These are phyloP conservation scores for Bothrops jararaca DNA, from an alignment of 2,113 vertebrate species.

Conservation along the genomic window DNA sequence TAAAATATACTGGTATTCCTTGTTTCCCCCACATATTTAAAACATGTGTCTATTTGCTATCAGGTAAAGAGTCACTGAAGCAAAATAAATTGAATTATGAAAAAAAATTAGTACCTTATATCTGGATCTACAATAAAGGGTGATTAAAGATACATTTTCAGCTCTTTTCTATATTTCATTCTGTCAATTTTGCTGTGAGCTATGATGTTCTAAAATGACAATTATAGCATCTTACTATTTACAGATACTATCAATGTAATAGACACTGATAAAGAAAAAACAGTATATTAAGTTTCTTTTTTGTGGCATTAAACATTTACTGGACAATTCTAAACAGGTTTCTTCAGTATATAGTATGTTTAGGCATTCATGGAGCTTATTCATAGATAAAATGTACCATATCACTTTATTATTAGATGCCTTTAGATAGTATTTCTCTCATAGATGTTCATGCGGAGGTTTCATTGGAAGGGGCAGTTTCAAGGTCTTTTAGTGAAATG, in stretches of 20 bases:
- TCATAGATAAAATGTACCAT: not conserved
- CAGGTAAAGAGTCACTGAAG: not conserved
- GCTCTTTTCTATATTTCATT: not conserved
- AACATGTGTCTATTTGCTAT: not conserved
- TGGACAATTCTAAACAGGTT: not conserved
- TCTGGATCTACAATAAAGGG: not conserved
- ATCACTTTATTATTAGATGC: not conserved
- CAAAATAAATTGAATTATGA: not conserved
- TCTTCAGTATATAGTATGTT: not conserved
- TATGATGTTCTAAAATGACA: not conserved
- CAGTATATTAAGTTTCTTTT: not conserved
- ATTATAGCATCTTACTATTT: not conserved
- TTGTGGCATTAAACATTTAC: not conserved
- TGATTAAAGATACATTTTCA: not conserved
- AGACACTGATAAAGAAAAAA: not conserved
- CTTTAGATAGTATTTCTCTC: not conserved
- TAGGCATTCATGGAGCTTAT: not conserved
- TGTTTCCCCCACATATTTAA: not conserved
- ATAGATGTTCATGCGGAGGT: not conserved
- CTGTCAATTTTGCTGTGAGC: not conserved
- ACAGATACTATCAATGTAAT: not conserved
- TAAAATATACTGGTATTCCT: not conserved
- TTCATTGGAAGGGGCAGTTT: not conserved
- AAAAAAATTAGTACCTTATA: not conserved
- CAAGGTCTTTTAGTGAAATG: not conserved